Evolutionary conservation across 2,797 vertebrate species (phyloP), one percentile per base, ranked within the genome.

Genomic region (Gobionotothen gibberifrons): DNA sequence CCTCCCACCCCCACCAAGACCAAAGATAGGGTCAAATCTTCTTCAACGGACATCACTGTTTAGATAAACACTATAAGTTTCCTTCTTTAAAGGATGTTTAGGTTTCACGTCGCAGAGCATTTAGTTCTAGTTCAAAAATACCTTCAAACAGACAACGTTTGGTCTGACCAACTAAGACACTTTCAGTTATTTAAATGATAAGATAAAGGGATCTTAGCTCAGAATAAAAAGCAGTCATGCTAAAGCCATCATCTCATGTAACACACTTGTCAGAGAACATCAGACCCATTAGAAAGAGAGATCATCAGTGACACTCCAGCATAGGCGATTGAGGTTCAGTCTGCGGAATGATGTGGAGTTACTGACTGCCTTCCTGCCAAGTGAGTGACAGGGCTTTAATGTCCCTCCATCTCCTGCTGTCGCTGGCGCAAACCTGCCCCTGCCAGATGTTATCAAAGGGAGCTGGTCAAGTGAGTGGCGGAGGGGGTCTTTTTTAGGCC

Each of bases 391-490:
- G 86, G 74, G 61, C 90, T 88, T 91, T 92, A 90, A 94, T 92
- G 91, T 90, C 74, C 83, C 75, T 87, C 89, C 90, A 88, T 93
- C 87, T 92, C 82, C 87, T 85, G 82, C 88, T 90, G 84, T 89
- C 74, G 60, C 89, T 83, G 84, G 82, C 82, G 88, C 83, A 64
- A 85, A 87, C 84, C 87, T 90, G 87, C 87, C 76, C 77, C 87
- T 85, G 86, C 89, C 90, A 88, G 91, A 93, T 92, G 89, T 93
- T 94, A 93, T 95, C 94, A 90, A 87, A 87, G 86, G 71, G 61
- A 83, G 76, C 86, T 85, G 86, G 88, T 93, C 85, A 94, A 93
- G 93, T 93, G 93, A 93, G 90, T 83, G 85, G 81, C 53, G 56
- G 82, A 67, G 76, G 84, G 78, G 86, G 54, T 61, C 73, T 89